Conservation (phyloP, 2,797 vertebrate species). For the Chaetophractus vellerosus region DNA sequence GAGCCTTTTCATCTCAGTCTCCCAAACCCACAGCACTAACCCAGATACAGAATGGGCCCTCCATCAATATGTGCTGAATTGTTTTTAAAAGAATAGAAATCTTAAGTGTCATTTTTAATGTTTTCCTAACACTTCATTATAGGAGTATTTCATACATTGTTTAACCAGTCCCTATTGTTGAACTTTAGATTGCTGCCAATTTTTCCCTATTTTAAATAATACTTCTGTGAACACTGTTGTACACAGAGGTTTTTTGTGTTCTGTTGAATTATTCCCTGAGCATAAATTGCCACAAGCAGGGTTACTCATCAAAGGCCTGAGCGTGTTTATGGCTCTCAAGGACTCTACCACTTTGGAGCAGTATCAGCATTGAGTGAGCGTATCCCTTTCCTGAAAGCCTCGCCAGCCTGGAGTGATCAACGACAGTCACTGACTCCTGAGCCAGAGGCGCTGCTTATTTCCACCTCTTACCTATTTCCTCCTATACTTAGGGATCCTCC, state of each 20-base stretch:
- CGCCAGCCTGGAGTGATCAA: neutral
- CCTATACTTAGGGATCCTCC: neutral
- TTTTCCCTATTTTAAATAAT: conserved; percentile 14
- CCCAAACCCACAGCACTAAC: neutral
- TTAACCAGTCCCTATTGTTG: conserved; percentile 52
- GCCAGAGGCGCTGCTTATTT: neutral
- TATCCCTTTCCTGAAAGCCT: conserved; percentile 12
- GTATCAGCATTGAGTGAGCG: neutral
- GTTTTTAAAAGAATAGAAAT: neutral
- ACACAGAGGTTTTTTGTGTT: conserved; percentile 45
- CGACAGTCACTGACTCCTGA: neutral
- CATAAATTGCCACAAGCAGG: conserved; percentile 63
- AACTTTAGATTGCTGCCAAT: conserved; percentile 57
- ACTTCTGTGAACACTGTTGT: neutral
- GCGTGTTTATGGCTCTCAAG: conserved; percentile 7
- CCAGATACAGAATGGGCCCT: neutral
- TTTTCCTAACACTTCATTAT: conserved; percentile 13
- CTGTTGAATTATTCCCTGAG: conserved; percentile 57
- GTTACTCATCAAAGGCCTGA: conserved; percentile 56
- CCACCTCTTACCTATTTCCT: neutral
- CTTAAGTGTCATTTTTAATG: conserved; percentile 31
- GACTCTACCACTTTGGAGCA: neutral
- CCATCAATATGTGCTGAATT: neutral
- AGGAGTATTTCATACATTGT: neutral
- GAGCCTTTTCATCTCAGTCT: neutral